Conservation (phyloP, 1,140 invertebrate species). For the Elymnias hypermnestra region DNA sequence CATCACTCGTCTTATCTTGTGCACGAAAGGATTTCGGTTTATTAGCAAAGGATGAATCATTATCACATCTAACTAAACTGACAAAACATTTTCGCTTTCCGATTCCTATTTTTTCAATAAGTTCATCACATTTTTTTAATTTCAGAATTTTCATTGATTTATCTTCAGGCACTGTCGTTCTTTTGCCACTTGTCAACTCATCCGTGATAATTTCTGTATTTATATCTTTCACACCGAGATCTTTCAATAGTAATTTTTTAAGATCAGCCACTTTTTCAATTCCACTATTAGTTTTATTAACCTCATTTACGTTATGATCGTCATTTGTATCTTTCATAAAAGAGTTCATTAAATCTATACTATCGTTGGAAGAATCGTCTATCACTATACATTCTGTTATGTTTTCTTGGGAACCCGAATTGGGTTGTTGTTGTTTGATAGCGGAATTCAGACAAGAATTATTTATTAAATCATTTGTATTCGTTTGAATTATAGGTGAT, state of each 20-base stretch:
- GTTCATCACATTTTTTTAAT: slow-evolving; percentile 32
- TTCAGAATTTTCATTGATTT: slow-evolving; percentile 25
- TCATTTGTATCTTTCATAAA: neutral
- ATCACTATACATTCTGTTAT: slow-evolving; percentile 28
- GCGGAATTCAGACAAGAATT: neutral
- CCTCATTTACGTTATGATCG: too few species aligned
- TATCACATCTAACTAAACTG: slow-evolving; percentile 43
- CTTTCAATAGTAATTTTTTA: slow-evolving; percentile 26
- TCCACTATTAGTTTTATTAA: neutral
- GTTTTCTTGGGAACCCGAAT: too few species aligned
- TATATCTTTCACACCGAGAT: slow-evolving; percentile 20
- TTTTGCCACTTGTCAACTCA: neutral
- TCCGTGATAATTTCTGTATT: neutral
- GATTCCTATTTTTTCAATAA: slow-evolving; percentile 27
- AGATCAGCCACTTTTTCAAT: slow-evolving; percentile 14
- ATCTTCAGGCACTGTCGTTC: neutral
- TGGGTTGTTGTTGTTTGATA: too few species aligned
- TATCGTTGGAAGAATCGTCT: slow-evolving; percentile 34
- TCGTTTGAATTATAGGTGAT: neutral
- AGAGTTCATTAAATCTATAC: neutral
- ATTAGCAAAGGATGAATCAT: neutral
- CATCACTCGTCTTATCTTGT: neutral
- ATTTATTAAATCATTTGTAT: neutral
- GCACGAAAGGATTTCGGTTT: neutral
- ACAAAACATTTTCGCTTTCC: slow-evolving; percentile 33